Base-by-base conservation (phyloP, 2,888 invertebrate species). In the Oxyteleia sp. region DNA sequence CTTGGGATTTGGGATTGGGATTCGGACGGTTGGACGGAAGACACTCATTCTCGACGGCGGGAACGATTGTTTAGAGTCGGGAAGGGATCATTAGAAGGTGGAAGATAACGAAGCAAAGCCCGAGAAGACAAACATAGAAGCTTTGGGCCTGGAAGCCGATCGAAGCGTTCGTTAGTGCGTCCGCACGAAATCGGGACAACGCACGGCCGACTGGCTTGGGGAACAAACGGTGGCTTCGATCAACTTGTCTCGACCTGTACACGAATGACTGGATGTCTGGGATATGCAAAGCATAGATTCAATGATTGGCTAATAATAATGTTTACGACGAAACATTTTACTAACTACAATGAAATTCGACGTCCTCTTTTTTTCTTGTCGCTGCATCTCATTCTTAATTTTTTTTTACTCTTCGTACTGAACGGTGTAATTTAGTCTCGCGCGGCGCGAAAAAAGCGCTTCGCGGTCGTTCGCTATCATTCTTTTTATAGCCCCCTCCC, bases 261-360 rank as follows among this genome's bases (percentile, higher is more conserved):
- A 85, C 86, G 78, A 85, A 87, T 87, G 87, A 74, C 41, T 55
- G 87, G 71, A 82, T 66, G 29, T 69, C 66, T 75, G 66, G 82
- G 64, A 85, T 85, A 87, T 87, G 90, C 90, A 89, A 91, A 90
- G 90, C 89, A 89, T 90, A 88, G 89, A 87, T 88, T 87, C 86
- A 89, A 90, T 89, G 89, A 89, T 88, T 89, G 89, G 89, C 88
- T 69, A 71, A 64, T 71, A 71, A 81, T 71, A 78, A 80, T 78
- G 64, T 81, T 82, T 64, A 82, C 66, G 75, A 53, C 66, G 68
- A 81, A 55, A 82, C 32, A 72, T 15, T 43, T 51, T 68, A 80
- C 75, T 75, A 80, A 59, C 76, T 84, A 81, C 76, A 63, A 74
- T 71, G 75, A 85, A 86, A 87, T 87, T 85, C 85, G 87, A 88